Percentiles rank a stretch among this genome's conserved stretches.
phyloP scores from a whole-genome alignment of 2,113 vertebrate species.

The Neolamprologus devosi region DNA sequence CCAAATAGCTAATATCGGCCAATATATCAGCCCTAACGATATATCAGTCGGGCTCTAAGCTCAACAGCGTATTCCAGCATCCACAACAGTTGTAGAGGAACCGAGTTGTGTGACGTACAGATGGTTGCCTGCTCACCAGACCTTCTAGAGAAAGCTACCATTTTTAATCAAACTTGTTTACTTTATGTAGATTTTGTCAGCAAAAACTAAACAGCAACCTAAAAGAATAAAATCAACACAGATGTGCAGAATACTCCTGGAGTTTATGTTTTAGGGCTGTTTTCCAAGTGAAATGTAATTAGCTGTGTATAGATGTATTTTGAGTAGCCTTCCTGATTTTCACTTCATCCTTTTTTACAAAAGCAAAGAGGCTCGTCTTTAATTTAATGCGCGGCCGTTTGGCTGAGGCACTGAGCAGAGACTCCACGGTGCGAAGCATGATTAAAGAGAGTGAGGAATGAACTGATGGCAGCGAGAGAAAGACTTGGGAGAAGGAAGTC shows the following conservation, averaged over 20 bases:
- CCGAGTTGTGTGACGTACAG: fast-evolving
- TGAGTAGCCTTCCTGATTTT: not conserved
- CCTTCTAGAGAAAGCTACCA: not conserved
- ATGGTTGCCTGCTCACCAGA: not conserved
- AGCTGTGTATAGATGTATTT: conserved; percentile 23
- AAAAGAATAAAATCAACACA: not conserved
- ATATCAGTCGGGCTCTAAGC: not conserved
- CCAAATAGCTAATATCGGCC: not conserved
- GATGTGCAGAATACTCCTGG: not conserved
- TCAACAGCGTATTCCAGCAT: not conserved
- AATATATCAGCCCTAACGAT: not conserved
- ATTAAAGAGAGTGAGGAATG: conserved; percentile 28
- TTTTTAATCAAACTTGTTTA: not conserved
- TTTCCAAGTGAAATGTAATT: conserved; percentile 39
- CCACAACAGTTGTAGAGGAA: not conserved
- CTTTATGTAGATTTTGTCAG: not conserved
- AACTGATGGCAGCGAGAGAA: conserved; percentile 1
- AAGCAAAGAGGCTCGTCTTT: conserved; percentile 1
- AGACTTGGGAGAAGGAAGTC: conserved; percentile 29
- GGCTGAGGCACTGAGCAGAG: not conserved
- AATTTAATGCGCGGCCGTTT: not conserved
- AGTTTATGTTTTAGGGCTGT: not conserved
- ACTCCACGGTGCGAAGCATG: not conserved
- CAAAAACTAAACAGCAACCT: not conserved
- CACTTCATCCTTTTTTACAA: not conserved